These are phyloP conservation scores for Lophius piscatorius DNA, from an alignment of 2,113 vertebrate species.

Conservation along the genomic window DNA sequence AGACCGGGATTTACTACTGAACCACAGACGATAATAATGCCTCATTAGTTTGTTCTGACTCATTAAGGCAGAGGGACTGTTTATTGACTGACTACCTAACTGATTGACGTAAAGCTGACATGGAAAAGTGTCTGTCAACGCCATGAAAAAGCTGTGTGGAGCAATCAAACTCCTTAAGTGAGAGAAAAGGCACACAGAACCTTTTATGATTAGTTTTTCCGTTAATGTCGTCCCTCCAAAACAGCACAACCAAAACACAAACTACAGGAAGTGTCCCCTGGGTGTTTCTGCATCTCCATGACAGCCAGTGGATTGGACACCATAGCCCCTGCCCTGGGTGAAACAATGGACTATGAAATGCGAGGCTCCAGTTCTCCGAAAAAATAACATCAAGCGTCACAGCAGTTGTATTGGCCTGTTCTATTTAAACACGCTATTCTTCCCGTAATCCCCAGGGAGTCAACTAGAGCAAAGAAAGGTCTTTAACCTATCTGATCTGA, in stretches of 20 bases:
- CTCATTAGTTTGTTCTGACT: slow-evolving; percentile 56
- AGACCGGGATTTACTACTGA: slow-evolving; percentile 33
- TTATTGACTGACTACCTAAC: slow-evolving; percentile 30
- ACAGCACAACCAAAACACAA: slow-evolving; percentile 36
- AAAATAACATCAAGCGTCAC: slow-evolving; percentile 31
- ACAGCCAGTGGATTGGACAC: slow-evolving; percentile 12
- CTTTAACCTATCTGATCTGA: slow-evolving; percentile 55
- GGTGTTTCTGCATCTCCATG: slow-evolving; percentile 39
- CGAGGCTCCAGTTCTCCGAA: slow-evolving; percentile 33
- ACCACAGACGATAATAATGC: slow-evolving; percentile 46
- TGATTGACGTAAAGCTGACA: slow-evolving; percentile 13
- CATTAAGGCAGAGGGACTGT: slow-evolving; percentile 33
- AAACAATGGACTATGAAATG: slow-evolving; percentile 53
- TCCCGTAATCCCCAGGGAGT: slow-evolving; percentile 36
- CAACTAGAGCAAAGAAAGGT: slow-evolving; percentile 32
- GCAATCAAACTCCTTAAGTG: slow-evolving; percentile 11
- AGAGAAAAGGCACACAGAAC: background rate
- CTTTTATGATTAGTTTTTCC: slow-evolving; percentile 30
- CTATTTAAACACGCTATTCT: slow-evolving; percentile 68
- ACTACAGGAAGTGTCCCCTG: slow-evolving; percentile 50
- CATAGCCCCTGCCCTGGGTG: slow-evolving; percentile 45
- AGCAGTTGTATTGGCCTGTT: slow-evolving; percentile 5
- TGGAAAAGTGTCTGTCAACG: slow-evolving; percentile 3
- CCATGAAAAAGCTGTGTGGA: slow-evolving; percentile 3
- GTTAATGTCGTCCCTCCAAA: slow-evolving; percentile 24